Base-by-base conservation (phyloP, 2,113 vertebrate species). In the Dasyurus viverrinus region DNA sequence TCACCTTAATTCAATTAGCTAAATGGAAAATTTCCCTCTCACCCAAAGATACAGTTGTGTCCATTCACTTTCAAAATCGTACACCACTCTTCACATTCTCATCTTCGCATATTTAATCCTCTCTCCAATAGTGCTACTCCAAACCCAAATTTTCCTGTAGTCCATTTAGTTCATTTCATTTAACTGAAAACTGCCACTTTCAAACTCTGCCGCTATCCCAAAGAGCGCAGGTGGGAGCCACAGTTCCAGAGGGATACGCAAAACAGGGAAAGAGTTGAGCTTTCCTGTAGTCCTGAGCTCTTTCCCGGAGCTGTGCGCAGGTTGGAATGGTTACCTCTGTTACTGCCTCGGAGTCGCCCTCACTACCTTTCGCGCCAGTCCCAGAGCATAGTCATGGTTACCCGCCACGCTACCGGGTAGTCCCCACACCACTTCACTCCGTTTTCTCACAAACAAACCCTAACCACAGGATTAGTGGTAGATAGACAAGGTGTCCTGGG, bases 401-500 rank as follows among this genome's bases (percentile, higher is more conserved):
- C 53, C 53, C 53, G 36, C 1, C 0, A 50, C 0, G 0, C 92
- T 25, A 8, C 25, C 57, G 19, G 92, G 93, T 8, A 14, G 0
- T 89, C 19, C 26, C 2, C 55, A n/a, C 0, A 12, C 11, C 25
- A 8, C 9, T 89, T 30, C 68, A 93, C 57, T 9, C 12, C 54
- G 42, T 54, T 96, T 94, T 93, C 55, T 24, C 54, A 50, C 93
- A 46, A 30, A 23, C 68, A 42, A 76, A 2, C 27, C 90, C 11
- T 52, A 48, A 14, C 48, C 26, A 52, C 53, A 2, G 16, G 0
- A 7, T 8, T 0, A 2, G 1, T 6, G 6, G n/a, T n/a, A 42
- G 36, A 42, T 19, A 42, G 36, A 36, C 19, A 50, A 52, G 50
- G 14, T 54, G 53, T 22, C 16, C 53, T 54, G 53, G 14, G 12